Percentiles rank a stretch among this genome's conserved stretches.
phyloP scores from a whole-genome alignment of 2,888 invertebrate genomes.

The Ectobius pallidus region DNA sequence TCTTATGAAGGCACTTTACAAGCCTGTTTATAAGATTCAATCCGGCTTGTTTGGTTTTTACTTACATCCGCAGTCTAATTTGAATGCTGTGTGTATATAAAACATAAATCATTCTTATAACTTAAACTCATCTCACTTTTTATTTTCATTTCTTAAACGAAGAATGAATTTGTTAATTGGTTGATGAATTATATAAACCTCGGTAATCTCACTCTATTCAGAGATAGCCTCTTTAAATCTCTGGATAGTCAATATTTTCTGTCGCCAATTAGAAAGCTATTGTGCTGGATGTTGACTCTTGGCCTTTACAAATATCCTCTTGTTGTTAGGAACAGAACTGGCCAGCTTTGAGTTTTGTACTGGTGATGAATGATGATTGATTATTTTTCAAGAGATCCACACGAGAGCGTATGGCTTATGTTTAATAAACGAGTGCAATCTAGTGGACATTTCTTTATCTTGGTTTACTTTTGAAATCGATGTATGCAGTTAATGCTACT shows the following conservation, averaged over 20 bases:
- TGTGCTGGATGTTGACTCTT: background rate
- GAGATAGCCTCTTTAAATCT: background rate
- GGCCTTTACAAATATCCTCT: background rate
- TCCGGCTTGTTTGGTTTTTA: background rate
- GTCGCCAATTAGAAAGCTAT: conserved; percentile 10
- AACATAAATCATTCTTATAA: conserved; percentile 11
- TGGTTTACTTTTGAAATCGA: too few species aligned
- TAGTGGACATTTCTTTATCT: too few species aligned
- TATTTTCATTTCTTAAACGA: background rate
- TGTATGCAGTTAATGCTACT: too few species aligned
- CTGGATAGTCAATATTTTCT: conserved; percentile 1
- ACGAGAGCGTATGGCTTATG: too few species aligned
- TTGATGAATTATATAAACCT: conserved; percentile 17
- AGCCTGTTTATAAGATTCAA: background rate
- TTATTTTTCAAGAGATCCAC: background rate
- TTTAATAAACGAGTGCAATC: too few species aligned
- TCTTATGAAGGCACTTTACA: background rate
- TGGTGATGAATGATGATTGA: conserved; percentile 16
- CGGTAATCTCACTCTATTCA: conserved; percentile 6
- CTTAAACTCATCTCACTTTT: conserved; percentile 11
- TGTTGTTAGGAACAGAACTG: background rate
- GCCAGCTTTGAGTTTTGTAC: background rate
- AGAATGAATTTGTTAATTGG: conserved; percentile 23
- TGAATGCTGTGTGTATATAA: background rate
- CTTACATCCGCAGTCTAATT: conserved; percentile 9